Percentiles rank a stretch among this genome's conserved stretches.
These are phyloP conservation scores for Piprites chloris DNA, from an alignment of 2,113 vertebrate species.

Conservation along the genomic window DNA sequence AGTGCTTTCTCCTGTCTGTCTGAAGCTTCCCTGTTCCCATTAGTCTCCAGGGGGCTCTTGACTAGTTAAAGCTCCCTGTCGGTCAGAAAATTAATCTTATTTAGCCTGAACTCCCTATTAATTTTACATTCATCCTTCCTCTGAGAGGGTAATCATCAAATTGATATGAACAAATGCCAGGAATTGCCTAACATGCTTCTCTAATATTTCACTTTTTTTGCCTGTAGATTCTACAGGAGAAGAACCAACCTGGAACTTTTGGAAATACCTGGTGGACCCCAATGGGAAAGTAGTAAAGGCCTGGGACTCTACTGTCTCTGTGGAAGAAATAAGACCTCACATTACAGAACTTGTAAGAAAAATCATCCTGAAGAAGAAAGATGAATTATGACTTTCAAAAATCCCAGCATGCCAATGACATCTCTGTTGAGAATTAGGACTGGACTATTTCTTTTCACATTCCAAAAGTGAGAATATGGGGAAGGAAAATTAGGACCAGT, in stretches of 20 bases:
- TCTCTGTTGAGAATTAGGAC: not conserved
- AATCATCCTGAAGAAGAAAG: constrained; percentile 90
- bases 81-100: constrained; percentile 7
- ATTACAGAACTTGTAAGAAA: constrained; percentile 87
- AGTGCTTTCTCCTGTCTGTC: not conserved
- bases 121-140: not conserved
- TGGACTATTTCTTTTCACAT: not conserved
- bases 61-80: not conserved
- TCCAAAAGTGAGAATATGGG: not conserved
- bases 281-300: constrained; percentile 85
- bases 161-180: not conserved
- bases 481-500: not conserved
- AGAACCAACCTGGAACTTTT: constrained; percentile 98
- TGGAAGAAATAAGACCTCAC: constrained; percentile 86
- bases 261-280: constrained; percentile 91
- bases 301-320: constrained; percentile 86
- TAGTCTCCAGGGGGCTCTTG: not conserved
- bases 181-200: not conserved
- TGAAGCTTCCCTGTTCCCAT: not conserved
- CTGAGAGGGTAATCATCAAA: not conserved
- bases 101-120: not conserved
- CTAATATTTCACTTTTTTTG: not conserved
- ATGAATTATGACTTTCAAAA: constrained; percentile 81
- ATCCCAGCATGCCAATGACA: not conserved
- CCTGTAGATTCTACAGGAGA: constrained; percentile 83